Base-by-base conservation (phyloP, 2,888 invertebrate genomes). In the Cremastinae sp. region DNA sequence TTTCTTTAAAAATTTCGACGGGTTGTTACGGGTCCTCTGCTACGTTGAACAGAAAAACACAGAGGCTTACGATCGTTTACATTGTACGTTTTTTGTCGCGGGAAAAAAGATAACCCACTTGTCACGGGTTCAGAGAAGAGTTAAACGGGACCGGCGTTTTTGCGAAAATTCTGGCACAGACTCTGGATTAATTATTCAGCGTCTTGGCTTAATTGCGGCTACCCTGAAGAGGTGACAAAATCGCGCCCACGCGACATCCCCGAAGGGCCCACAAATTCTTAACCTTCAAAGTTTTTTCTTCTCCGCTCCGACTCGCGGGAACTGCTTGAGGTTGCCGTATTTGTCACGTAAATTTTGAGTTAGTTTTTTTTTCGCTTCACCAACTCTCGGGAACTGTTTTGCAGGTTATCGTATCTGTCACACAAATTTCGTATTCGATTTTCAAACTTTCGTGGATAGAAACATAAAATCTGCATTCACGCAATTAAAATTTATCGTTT, bases 101-200 rank as follows among this genome's bases (percentile, higher is more conserved):
- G 28, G 28, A 28, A 5, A 28, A 28, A 28, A 5, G 28, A 28
- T 28, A 28, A 28, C 28, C 28, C 28, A 5, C 28, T 28, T 28
- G 28, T 28, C 28, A 28, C 28, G 5, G 28, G 2, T 5, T 28
- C 28, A 5, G 28, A 2, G 16, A 20, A 28, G 7, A 22, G 39
- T 43, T 12, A 41, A 8, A 18, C 39, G 12, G 35, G 51, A 43
- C 37, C 22, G 49, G 14, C 12, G 5, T 47, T 51, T 56, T 61
- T 45, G 51, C 37, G 43, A 62, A 39, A 58, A 61, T 72, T 64
- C 39, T 59, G 62, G 77, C 58, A 49, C 49, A 78, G 78, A 55
- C 47, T n/a, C n/a, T 16, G 20, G 58, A 74, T 84, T 81, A 84
- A 84, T 83, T 83, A 84, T 84, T 83, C 83, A 84, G 70, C 74